Base-by-base conservation (phyloP, 2,888 invertebrate genomes). In the Aspidapion aeneum region DNA sequence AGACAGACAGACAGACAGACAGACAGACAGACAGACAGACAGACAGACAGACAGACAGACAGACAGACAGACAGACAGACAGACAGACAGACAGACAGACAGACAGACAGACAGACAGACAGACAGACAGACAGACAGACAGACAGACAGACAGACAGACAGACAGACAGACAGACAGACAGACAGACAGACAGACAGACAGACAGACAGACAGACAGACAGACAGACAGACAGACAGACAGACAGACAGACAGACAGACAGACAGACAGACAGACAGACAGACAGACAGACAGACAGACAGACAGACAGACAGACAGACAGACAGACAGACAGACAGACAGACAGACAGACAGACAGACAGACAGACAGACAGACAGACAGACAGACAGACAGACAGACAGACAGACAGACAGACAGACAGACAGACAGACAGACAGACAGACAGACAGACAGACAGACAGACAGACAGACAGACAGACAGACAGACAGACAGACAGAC, bases 141-240 rank as follows among this genome's bases (percentile, higher is more conserved):
- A 55, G 60, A 55, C 60, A 60, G 60, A 55, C 60, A 55, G 60
- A 60, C 60, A 60, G 60, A 55, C 60, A 60, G 60, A 60, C 58
- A 49, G 58, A n/a, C n/a, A n/a, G n/a, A n/a, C n/a, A n/a, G n/a
- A n/a, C n/a, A n/a, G n/a, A n/a, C n/a, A n/a, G n/a, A 48, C 49
- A 48, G 51, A 54, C 59, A 59, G 59, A 59, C 60, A 60, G 60
- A 55, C 60, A 55, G 60, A 60, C 60, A 60, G 60, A 55, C 60
- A 55, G 60, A 60, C 60, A 60, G 60, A 55, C 60, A 60, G 60
- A 60, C 60, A 60, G 60, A 55, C 60, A 60, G 60, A 60, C 60
- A 55, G 60, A 55, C 60, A 60, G 55, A 60, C 60, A 60, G 60
- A 21, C 60, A 55, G 60, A 55, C 60, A 60, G 60, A 55, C 60